phyloP scores from a whole-genome alignment of 2,113 vertebrate genomes.

The Neofelis nebulosa region DNA sequence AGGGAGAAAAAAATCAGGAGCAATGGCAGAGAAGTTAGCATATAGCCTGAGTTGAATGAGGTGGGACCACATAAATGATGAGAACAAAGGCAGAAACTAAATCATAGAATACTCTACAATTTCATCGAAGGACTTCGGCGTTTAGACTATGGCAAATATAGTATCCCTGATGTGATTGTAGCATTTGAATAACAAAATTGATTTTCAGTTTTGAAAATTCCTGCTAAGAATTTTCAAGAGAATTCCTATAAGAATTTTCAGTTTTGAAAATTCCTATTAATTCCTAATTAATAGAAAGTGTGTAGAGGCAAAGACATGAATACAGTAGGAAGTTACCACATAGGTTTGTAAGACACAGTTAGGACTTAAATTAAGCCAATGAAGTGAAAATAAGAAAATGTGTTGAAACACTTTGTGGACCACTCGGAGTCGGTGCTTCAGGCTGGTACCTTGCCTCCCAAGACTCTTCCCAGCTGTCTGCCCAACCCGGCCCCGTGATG shows the following conservation, averaged over 20 bases:
- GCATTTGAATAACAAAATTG: neutral
- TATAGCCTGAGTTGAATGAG: neutral
- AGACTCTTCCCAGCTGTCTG: neutral
- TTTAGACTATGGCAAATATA: neutral
- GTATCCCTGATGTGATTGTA: neutral
- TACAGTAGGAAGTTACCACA: neutral
- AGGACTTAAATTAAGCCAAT: neutral
- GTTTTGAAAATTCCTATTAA: neutral
- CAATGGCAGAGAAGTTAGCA: neutral
- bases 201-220: slow-evolving; percentile 11
- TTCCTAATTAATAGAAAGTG: neutral
- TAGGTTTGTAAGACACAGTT: neutral
- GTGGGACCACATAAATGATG: neutral
- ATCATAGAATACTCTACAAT: neutral
- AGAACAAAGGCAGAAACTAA: neutral
- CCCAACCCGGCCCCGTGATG: neutral
- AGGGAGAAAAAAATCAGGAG: neutral
- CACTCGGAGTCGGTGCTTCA: neutral
- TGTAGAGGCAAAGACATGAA: neutral
- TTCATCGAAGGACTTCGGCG: neutral
- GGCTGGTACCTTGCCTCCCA: neutral
- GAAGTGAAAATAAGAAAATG: neutral
- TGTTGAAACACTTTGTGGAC: neutral
- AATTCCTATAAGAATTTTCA: neutral
- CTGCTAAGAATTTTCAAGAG: too few species aligned